phyloP scores from a whole-genome alignment of 2,888 invertebrate genomes.

The Caenorhabditis zanzibari region DNA sequence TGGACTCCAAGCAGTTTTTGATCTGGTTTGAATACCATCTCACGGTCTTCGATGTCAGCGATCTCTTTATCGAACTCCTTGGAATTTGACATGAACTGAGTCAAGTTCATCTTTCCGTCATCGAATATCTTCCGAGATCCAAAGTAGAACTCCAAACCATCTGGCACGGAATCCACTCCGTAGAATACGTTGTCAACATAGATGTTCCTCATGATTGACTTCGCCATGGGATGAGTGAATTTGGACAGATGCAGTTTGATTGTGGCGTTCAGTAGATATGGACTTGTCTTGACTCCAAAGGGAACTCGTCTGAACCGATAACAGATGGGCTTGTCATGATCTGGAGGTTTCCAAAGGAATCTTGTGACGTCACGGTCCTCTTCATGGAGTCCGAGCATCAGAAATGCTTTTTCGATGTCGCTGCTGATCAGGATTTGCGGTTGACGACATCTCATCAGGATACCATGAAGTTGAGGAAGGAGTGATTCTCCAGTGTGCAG shows the following conservation, averaged over 20 bases:
- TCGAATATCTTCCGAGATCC: not conserved
- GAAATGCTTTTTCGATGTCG: too few relatives aligned
- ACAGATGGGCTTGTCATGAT: too few relatives aligned
- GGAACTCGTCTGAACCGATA: too few relatives aligned
- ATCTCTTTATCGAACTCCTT: not conserved
- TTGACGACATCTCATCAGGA: conserved; percentile 65
- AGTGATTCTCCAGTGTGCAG: conserved; percentile 57
- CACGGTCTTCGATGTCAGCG: not conserved
- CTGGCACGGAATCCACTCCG: conserved; percentile 18
- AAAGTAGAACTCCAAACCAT: conserved; percentile 9
- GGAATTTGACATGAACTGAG: conserved; percentile 6
- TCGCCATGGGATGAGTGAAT: too few relatives aligned
- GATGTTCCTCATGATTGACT: not conserved
- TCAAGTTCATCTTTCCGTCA: conserved; percentile 2
- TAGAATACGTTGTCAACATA: conserved; percentile 18
- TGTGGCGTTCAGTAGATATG: too few relatives aligned
- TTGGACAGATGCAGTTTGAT: too few relatives aligned
- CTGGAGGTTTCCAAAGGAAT: conserved; percentile 35
- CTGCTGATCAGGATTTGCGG: conserved; percentile 41
- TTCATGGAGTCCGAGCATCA: conserved; percentile 55
- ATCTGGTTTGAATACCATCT: not conserved
- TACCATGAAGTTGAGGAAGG: conserved; percentile 54
- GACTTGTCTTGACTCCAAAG: too few relatives aligned
- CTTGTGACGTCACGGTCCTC: conserved; percentile 66
- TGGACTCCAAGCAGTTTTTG: not conserved